A percentile compares a stretch with the other conserved stretches of the same genome.
These are phyloP conservation scores for Temnothorax rugatulus DNA, from an alignment of 2,888 invertebrate species.

Conservation along the genomic window DNA sequence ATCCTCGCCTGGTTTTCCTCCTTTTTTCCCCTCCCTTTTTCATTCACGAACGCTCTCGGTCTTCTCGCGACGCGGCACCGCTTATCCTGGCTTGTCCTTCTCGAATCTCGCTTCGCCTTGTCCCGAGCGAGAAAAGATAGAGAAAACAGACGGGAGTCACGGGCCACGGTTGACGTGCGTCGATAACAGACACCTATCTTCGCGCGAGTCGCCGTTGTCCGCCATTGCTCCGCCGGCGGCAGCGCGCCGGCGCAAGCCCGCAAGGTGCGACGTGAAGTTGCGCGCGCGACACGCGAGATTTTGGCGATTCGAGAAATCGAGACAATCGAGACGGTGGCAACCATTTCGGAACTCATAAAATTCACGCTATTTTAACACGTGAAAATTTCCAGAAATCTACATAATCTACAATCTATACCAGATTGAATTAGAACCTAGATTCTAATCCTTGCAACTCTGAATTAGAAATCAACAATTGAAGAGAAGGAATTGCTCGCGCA, in stretches of 20 bases:
- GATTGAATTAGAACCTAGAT: background rate
- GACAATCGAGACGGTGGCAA: too few species aligned
- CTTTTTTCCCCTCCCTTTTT: background rate
- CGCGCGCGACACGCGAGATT: too few species aligned
- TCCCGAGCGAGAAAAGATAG: background rate
- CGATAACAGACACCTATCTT: constrained; percentile 26
- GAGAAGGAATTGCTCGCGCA: background rate
- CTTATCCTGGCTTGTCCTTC: too few species aligned
- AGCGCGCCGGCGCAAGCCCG: background rate
- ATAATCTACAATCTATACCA: background rate
- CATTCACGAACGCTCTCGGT: background rate
- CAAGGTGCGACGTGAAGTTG: too few species aligned
- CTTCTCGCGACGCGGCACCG: background rate
- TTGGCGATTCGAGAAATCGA: too few species aligned
- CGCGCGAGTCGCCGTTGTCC: background rate
- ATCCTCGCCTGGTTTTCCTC: background rate
- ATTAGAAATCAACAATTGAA: background rate
- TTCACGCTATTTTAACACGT: background rate
- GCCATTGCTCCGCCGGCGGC: constrained; percentile 15
- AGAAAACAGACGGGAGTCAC: background rate
- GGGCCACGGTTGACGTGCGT: background rate
- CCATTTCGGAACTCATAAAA: too few species aligned
- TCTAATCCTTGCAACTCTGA: background rate
- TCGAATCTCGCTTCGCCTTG: background rate
- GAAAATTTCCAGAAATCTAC: background rate